Percentiles rank a stretch among this genome's conserved stretches.
These are phyloP conservation scores for Cranoglanis bouderius DNA, from an alignment of 2,113 vertebrate genomes.

Conservation along the genomic window DNA sequence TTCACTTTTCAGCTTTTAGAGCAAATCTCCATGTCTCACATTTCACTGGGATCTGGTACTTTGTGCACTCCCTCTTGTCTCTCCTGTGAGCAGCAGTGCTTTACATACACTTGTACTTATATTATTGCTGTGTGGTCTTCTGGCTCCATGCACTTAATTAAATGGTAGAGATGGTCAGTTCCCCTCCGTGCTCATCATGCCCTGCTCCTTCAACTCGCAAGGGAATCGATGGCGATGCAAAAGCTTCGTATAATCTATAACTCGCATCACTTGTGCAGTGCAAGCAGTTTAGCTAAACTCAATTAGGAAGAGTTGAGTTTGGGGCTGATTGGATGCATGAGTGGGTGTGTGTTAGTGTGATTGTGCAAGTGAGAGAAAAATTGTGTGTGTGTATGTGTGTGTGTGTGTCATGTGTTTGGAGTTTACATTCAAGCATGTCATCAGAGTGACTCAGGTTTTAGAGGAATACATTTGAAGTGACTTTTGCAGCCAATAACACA, in stretches of 20 bases:
- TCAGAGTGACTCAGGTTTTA: conserved; percentile 2
- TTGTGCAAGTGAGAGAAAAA: not conserved
- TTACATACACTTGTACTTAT: conserved; percentile 41
- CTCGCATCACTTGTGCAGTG: conserved; percentile 57
- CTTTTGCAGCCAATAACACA: not conserved
- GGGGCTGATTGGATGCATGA: conserved; percentile 43
- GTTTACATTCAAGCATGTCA: conserved; percentile 6
- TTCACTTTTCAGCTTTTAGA: not conserved
- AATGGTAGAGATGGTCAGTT: conserved; percentile 46
- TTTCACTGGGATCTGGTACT: not conserved
- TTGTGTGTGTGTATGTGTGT: conserved; percentile 32
- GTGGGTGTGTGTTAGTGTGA: conserved; percentile 14
- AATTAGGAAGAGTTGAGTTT: conserved; percentile 50
- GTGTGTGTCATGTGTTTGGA: not conserved
- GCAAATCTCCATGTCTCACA: not conserved
- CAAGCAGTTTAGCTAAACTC: conserved; percentile 57
- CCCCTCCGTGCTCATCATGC: not conserved
- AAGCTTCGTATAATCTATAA: conserved; percentile 56
- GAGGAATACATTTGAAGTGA: not conserved
- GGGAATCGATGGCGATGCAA: conserved; percentile 50
- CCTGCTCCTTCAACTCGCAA: conserved; percentile 12
- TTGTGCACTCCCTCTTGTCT: not conserved
- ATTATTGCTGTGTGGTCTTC: conserved; percentile 43
- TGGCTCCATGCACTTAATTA: conserved; percentile 51
- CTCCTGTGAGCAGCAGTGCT: not conserved